A percentile compares a stretch with the other conserved stretches of the same genome.
Evolutionary conservation across 1,140 invertebrate species (phyloP).

Genomic region (Andrena cerasifolii): DNA sequence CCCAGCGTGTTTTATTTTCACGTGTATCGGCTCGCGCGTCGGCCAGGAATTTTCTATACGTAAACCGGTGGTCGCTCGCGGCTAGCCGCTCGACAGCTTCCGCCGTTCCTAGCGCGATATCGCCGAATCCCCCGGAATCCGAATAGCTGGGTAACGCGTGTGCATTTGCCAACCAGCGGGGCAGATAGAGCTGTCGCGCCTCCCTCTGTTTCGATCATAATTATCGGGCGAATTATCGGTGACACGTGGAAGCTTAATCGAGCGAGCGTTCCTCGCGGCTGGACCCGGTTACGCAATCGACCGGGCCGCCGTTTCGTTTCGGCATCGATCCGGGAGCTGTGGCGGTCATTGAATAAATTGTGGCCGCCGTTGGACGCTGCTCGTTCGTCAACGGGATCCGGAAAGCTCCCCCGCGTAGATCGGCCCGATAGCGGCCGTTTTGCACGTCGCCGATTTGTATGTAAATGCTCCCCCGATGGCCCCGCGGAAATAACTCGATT

Average conservation of each 20-base stretch:
- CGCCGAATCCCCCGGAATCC: background rate
- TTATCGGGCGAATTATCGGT: conserved; percentile 46
- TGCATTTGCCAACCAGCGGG: background rate
- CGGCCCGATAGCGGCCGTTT: conserved; percentile 48
- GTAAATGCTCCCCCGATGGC: conserved; percentile 57
- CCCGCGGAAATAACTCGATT: conserved; percentile 61
- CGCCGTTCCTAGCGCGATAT: background rate
- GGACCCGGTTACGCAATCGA: conserved; percentile 13
- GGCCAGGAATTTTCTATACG: conserved; percentile 26
- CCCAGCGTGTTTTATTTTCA: conserved; percentile 3
- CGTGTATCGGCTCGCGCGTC: conserved; percentile 6
- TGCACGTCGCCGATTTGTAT: conserved; percentile 62
- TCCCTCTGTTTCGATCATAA: conserved; percentile 22
- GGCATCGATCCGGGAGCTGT: conserved; percentile 42
- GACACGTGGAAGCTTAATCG: conserved; percentile 37
- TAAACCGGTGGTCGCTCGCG: background rate
- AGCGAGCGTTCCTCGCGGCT: conserved; percentile 17
- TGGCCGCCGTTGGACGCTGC: conserved; percentile 37
- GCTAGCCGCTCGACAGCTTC: background rate
- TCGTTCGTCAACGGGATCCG: conserved; percentile 51
- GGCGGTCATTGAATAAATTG: conserved; percentile 61
- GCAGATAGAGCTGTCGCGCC: background rate
- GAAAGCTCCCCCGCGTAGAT: conserved; percentile 28
- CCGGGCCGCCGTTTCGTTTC: conserved; percentile 15
- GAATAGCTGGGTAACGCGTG: background rate